phyloP scores from a whole-genome alignment of 2,888 invertebrate species.

The Agrotis puta region DNA sequence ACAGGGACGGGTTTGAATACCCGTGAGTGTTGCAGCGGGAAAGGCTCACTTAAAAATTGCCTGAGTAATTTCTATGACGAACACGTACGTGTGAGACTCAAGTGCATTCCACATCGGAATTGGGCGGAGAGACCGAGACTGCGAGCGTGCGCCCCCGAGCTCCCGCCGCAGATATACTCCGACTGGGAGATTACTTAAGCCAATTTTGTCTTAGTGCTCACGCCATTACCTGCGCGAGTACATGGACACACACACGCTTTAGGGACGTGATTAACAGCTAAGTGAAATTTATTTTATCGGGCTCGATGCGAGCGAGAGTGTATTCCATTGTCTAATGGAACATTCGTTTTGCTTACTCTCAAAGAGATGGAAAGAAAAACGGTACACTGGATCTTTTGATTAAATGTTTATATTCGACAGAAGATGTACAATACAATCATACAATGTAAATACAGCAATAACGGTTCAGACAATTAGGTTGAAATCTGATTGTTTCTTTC shows the following conservation, averaged over 20 bases:
- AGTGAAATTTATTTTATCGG: slow-evolving; percentile 86
- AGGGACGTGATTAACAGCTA: slow-evolving; percentile 84
- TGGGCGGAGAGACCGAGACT: slow-evolving; percentile 70
- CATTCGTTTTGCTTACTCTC: slow-evolving; percentile 75
- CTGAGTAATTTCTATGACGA: slow-evolving; percentile 87
- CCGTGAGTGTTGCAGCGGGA: slow-evolving; percentile 87
- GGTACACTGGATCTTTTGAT: slow-evolving; percentile 55
- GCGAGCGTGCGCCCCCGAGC: slow-evolving; percentile 37
- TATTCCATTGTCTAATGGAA: slow-evolving; percentile 79
- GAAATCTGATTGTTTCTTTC: slow-evolving; percentile 61
- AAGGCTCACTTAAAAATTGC: slow-evolving; percentile 89
- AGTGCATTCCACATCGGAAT: slow-evolving; percentile 84
- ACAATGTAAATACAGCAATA: slow-evolving; percentile 54
- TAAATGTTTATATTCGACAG: slow-evolving; percentile 58
- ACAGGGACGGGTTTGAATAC: slow-evolving; percentile 83
- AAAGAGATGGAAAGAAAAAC: slow-evolving; percentile 66
- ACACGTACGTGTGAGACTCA: slow-evolving; percentile 81
- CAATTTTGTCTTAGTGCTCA: slow-evolving; percentile 85
- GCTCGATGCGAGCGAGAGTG: slow-evolving; percentile 70
- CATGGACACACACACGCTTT: slow-evolving; percentile 79
- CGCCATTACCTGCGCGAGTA: slow-evolving; percentile 81
- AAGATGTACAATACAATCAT: slow-evolving; percentile 39
- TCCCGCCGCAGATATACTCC: slow-evolving; percentile 71
- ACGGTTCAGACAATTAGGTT: slow-evolving; percentile 46
- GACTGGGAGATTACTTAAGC: slow-evolving; percentile 82